Evolutionary conservation across 1,140 invertebrate genomes (phyloP).

Genomic region (Micrasema longulum): DNA sequence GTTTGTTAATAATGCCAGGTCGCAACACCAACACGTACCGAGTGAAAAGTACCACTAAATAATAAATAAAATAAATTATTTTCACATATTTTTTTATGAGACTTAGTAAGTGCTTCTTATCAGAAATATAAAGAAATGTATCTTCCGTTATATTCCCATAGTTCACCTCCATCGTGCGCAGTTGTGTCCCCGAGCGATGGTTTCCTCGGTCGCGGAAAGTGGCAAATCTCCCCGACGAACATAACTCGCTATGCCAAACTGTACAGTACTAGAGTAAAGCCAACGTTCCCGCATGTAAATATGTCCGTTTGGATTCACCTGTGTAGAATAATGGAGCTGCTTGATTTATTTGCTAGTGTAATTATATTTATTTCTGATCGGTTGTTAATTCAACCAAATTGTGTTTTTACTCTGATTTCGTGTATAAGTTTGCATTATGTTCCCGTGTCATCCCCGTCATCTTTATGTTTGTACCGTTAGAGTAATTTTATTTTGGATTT

Average conservation of each 20-base stretch:
- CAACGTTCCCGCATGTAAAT: conserved; percentile 39
- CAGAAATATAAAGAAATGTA: conserved; percentile 31
- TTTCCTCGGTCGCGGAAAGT: too few species aligned
- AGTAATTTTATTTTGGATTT: too few species aligned
- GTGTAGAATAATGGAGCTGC: too few species aligned
- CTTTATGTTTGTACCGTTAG: too few species aligned
- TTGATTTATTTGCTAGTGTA: too few species aligned
- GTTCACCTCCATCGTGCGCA: not conserved
- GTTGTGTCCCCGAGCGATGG: conserved; percentile 19
- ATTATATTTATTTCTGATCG: too few species aligned
- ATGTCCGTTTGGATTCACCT: conserved; percentile 31
- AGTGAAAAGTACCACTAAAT: conserved; percentile 22
- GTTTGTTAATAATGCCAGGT: conserved; percentile 18
- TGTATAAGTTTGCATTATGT: too few species aligned
- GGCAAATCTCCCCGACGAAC: conserved; percentile 10
- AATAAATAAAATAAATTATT: conserved; percentile 33
- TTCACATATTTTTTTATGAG: conserved; percentile 36
- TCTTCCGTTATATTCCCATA: conserved; percentile 27
- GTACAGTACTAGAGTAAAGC: conserved; percentile 42
- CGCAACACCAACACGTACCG: conserved; percentile 3
- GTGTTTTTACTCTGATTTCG: too few species aligned
- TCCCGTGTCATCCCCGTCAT: too few species aligned
- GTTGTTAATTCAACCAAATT: too few species aligned
- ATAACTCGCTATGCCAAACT: conserved; percentile 38
- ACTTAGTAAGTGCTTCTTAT: conserved; percentile 33